phyloP scores from a whole-genome alignment of 2,113 vertebrate genomes.

The Macroglossus sobrinus region DNA sequence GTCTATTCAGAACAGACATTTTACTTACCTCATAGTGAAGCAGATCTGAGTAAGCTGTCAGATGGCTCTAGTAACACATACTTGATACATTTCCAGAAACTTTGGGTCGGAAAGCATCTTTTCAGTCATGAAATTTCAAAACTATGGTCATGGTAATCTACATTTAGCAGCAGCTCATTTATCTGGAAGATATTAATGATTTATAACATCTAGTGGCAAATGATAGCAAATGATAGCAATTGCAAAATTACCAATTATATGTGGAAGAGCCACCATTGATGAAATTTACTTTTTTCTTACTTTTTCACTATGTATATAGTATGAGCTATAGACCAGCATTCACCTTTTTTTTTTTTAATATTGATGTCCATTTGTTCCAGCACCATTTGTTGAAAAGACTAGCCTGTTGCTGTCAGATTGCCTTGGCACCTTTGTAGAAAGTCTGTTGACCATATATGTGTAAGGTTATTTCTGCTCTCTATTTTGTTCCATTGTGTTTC shows the following conservation, averaged over 20 bases:
- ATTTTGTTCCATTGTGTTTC: background rate
- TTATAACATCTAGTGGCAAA: constrained; percentile 32
- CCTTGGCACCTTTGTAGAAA: background rate
- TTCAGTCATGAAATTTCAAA: constrained; percentile 44
- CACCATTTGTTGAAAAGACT: background rate
- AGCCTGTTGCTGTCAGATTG: background rate
- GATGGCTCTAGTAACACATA: background rate
- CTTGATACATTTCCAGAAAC: background rate
- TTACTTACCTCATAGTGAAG: background rate
- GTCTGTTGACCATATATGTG: background rate
- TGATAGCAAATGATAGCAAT: background rate
- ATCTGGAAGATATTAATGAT: background rate
- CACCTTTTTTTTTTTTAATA: background rate
- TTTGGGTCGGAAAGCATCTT: background rate
- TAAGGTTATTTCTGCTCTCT: background rate
- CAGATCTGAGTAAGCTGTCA: background rate
- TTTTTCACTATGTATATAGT: background rate
- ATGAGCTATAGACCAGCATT: background rate
- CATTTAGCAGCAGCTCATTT: background rate
- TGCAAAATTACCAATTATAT: constrained; percentile 7
- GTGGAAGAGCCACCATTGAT: background rate
- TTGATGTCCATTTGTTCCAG: background rate
- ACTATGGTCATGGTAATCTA: background rate
- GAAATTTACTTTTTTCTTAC: background rate
- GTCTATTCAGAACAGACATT: background rate